Base-by-base conservation (phyloP, 2,113 vertebrate species). In the Poeciliopsis retropinna region DNA sequence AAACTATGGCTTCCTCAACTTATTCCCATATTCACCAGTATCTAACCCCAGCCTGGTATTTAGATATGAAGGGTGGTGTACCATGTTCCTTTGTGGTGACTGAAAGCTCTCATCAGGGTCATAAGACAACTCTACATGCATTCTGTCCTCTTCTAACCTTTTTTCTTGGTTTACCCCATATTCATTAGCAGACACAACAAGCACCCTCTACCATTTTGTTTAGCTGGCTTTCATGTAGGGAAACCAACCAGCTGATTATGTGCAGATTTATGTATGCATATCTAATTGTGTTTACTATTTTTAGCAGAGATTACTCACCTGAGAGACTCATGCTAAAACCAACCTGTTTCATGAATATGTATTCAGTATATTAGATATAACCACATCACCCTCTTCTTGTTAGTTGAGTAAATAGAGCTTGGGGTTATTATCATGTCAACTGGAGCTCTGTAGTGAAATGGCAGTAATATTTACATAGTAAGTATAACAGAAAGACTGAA, bases 291-390 rank as follows among this genome's bases (percentile, higher is more conserved):
- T 44, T 65, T 27, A 60, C 83, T 88, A 70, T 86, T 85, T 87
- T 87, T 71, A 84, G 71, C 73, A n/a, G 54, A 74, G 81, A 84
- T 83, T 76, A 80, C 79, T 91, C 86, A 92, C 86, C 88, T 88
- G 85, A 86, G 85, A 88, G 81, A 79, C 72, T 44, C 67, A 77
- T 15, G 70, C 60, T 54, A 75, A 79, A 68, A 76, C 65, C 27
- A 81, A 39, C 32, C 39, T 44, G 67, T 72, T 81, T 85, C 81
- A 86, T 87, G 75, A 89, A 87, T 92, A 87, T 89, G 73, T 68
- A 89, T 83, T 69, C 37, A 11, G 32, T 72, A 47, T 80, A 83
- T 88, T 31, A 66, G 32, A 76, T 72, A 65, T 62, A 39, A 39
- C 69, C 25, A 57, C 11, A 13, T 44, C 29, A 30, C 47, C 34